Base-by-base conservation (phyloP, 2,113 vertebrate species). In the Myxocyprinus asiaticus region DNA sequence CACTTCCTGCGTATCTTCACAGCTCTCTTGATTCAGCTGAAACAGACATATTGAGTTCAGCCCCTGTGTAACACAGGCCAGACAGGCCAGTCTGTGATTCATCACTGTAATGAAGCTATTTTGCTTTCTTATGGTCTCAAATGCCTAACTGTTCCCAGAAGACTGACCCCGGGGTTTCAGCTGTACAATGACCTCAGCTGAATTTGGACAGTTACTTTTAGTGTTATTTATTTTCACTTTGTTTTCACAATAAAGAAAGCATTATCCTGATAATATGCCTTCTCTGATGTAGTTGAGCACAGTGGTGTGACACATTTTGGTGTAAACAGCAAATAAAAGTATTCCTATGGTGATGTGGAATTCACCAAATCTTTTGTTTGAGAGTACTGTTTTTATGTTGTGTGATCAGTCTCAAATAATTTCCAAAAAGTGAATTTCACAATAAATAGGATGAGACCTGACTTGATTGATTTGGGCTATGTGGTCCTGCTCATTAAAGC, bases 21-120 rank as follows among this genome's bases (percentile, higher is more conserved):
- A 47, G 55, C 48, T 78, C 77, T 47, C 78, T 67, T 47, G 83
- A 76, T 61, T 81, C 78, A 22, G 42, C 69, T 71, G 63, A 64
- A 73, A 81, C 80, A 79, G 77, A 72, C 79, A 65, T 80, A 77
- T 64, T 56, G n/a, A 58, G 67, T n/a, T n/a, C n/a, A n/a, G n/a
- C n/a, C n/a, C n/a, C n/a, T n/a, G n/a, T 82, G 67, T 22, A 69
- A 72, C 56, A 50, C 22, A 47, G 14, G 9, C 17, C 61, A 69
- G 63, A 75, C 51, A 59, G 58, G 63, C 47, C 65, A 15, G 63
- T 62, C 62, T 67, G 68, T 78, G 81, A 82, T 63, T 82, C 81
- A 82, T 72, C 62, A 67, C 64, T 12, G 45, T 69, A 12, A 68
- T 67, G 66, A 67, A 15, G 55, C 22, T 71, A 50, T 65, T 75